Percentiles rank a stretch among this genome's conserved stretches.
Conservation (phyloP, 2,113 vertebrate species). For the Bettongia penicillata region DNA sequence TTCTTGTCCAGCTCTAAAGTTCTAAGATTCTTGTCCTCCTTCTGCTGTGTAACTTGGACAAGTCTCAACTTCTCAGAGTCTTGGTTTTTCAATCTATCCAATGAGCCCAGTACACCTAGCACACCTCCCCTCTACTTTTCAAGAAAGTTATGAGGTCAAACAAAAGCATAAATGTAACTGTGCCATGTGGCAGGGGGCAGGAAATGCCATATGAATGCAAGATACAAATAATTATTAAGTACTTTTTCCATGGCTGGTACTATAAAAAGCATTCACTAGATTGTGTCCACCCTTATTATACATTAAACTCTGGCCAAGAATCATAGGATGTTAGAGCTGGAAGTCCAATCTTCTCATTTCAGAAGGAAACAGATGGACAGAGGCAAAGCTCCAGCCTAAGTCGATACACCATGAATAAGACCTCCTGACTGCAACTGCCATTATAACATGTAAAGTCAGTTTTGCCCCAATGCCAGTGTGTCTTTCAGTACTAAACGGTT, state of each 20-base stretch:
- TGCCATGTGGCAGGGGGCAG: not conserved
- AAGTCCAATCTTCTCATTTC: not conserved
- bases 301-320: not conserved
- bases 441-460: not conserved
- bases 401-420: not conserved
- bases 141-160: not conserved
- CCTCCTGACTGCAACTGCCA: not conserved
- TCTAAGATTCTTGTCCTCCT: not conserved
- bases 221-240: not conserved
- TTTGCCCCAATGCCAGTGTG: not conserved
- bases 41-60: not conserved
- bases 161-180: not conserved
- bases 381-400: not conserved
- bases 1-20: not conserved
- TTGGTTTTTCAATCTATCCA: not conserved
- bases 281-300: not conserved
- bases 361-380: not conserved
- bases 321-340: not conserved
- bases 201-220: not conserved
- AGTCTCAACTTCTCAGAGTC: not conserved
- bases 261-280: not conserved
- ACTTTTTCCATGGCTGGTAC: not conserved
- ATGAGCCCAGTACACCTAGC: no score
- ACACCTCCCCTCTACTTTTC: not conserved
- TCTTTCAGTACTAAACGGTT: not conserved